Evolutionary conservation across 2,888 invertebrate species (phyloP), one percentile per base, ranked within the genome.

Genomic region (Globia sparganii): DNA sequence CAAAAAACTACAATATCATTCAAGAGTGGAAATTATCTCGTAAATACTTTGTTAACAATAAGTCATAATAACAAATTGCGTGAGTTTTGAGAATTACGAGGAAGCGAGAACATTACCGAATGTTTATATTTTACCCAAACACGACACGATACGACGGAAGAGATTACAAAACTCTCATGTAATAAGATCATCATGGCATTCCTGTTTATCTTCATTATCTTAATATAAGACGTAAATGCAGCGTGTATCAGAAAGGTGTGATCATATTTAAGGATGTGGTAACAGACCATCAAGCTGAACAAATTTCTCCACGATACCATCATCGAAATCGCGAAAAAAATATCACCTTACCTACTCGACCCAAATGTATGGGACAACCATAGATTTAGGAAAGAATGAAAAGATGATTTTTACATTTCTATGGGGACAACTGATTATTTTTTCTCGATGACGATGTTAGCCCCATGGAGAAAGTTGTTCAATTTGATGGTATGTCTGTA

Each of bases 141-240:
- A 69, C 1, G 66, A 59, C 21, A 37, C 11, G 53, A 40, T 31
- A 58, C 49, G 18, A 31, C 58, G 61, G 66, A 77, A 68, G 61
- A 70, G 25, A 65, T 74, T 40, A 62, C 18, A 28, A n/a, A 37
- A 58, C 18, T 72, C 56, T 78, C 46, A 28, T 49, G 28, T 34
- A 40, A 31, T 40, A 31, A 21, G 18, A 76, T n/a, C 18, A 9
- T 31, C 49, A 37, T 66, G 46, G 46, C 28, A 64, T 64, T 72
- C 25, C 43, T 56, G 59, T 72, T 71, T 76, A 66, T 71, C 75
- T 62, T 79, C n/a, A 74, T 74, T 75, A 71, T 72, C 56, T 69
- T 72, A 58, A 25, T 78, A n/a, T 46, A 2, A 21, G 28, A 21
- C 28, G 43, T 46, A 66, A 13, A 67, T 46, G 31, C 28, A 25